Conservation (phyloP, 2,113 vertebrate genomes). For the Choloepus hoffmanni region DNA sequence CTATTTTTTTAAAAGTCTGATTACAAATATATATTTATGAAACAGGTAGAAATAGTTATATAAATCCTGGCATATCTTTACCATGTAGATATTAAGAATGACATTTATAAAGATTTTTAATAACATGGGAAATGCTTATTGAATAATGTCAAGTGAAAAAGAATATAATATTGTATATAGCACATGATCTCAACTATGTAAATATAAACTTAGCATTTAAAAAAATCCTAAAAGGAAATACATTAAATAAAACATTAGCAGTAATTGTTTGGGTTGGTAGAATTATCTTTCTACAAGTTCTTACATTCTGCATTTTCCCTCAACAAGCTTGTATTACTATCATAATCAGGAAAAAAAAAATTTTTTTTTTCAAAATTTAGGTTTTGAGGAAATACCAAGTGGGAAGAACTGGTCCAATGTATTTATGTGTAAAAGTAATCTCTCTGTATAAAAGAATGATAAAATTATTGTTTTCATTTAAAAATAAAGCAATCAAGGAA, state of each 20-base stretch:
- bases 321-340: not conserved
- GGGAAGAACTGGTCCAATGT: not conserved
- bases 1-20: not conserved
- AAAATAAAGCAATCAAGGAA: constrained; percentile 42
- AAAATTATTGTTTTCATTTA: not conserved
- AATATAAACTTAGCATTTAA: not conserved
- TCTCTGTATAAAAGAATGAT: not conserved
- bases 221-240: not conserved
- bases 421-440: constrained; percentile 3
- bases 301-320: not conserved
- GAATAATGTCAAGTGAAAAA: not conserved
- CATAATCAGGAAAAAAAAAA: not conserved
- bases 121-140: not conserved
- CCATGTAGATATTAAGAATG: not conserved
- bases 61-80: not conserved
- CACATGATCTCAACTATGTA: not conserved
- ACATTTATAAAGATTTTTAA: not conserved
- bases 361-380: constrained; percentile 28
- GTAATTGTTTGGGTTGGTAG: not conserved
- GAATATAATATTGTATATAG: not conserved
- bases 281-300: not conserved
- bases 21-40: not conserved
- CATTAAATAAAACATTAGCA: not conserved
- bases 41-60: not conserved
- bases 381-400: not conserved